Evolutionary conservation across 2,888 invertebrate genomes (phyloP).

Genomic region (Idaea aversata): DNA sequence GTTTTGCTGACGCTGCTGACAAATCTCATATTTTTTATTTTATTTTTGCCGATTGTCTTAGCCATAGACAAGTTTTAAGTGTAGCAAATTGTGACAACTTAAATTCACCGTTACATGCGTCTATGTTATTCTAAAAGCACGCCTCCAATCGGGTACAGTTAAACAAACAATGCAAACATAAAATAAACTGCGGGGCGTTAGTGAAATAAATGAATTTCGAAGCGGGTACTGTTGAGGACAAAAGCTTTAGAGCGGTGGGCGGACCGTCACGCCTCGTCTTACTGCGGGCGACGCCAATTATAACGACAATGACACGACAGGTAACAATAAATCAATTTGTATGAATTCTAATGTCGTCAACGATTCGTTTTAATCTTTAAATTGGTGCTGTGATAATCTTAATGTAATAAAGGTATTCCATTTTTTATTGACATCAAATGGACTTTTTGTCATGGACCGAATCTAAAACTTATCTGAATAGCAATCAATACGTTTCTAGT

Average conservation of each 20-base stretch:
- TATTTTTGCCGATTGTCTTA: too few relatives aligned
- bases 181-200: conserved; percentile 61
- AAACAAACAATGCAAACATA: conserved; percentile 69
- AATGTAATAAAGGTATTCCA: not conserved
- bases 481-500: too few relatives aligned
- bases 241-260: conserved; percentile 60
- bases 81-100: not conserved
- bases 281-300: conserved; percentile 55
- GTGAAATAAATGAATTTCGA: conserved; percentile 50
- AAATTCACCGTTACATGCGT: conserved; percentile 9
- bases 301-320: conserved; percentile 55
- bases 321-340: conserved; percentile 64
- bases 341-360: conserved; percentile 35
- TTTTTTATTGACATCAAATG: not conserved
- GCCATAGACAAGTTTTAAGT: too few relatives aligned
- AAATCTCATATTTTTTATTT: too few relatives aligned
- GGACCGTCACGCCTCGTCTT: conserved; percentile 67
- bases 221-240: conserved; percentile 57
- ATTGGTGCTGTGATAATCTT: not conserved
- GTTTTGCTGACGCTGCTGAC: too few relatives aligned
- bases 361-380: not conserved
- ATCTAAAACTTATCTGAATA: not conserved
- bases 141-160: conserved; percentile 48
- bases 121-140: conserved; percentile 21
- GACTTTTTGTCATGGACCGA: not conserved